Evolutionary conservation across 2,888 invertebrate genomes (phyloP).

Genomic region (Xestobium rufovillosum): DNA sequence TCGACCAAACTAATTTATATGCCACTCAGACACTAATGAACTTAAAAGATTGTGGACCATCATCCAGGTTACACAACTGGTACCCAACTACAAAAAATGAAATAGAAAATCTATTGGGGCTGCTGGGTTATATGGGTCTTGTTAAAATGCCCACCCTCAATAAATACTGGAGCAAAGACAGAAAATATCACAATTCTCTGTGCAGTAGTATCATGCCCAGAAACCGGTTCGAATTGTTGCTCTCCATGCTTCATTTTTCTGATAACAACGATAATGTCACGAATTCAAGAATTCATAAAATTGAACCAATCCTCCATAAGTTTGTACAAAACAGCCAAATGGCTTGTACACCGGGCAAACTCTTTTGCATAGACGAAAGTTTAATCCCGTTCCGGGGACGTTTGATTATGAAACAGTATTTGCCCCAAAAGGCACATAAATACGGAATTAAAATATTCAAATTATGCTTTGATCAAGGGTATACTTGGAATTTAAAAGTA

Average conservation of each 20-base stretch:
- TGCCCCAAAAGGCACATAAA: conserved; percentile 11
- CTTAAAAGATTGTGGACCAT: too few relatives aligned
- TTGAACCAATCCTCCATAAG: conserved; percentile 12
- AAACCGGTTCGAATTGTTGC: conserved; percentile 18
- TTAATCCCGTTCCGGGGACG: conserved; percentile 9
- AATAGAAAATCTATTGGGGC: conserved; percentile 22
- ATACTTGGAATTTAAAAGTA: conserved; percentile 14
- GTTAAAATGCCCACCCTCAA: conserved; percentile 16
- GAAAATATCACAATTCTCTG: conserved; percentile 13
- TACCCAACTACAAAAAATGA: conserved; percentile 12
- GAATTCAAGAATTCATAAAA: conserved; percentile 10
- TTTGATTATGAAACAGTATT: conserved; percentile 10
- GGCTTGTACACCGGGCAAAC: conserved; percentile 7
- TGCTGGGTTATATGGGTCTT: conserved; percentile 23
- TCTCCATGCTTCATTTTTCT: conserved; percentile 17
- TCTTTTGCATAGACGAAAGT: conserved; percentile 13
- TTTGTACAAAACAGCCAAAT: conserved; percentile 7
- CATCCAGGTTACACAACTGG: conserved; percentile 7
- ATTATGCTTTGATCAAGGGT: conserved; percentile 9
- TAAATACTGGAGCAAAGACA: conserved; percentile 21
- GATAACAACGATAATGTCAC: conserved; percentile 15
- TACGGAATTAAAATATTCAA: conserved; percentile 14
- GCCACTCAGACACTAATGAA: too few relatives aligned
- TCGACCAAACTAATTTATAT: too few relatives aligned
- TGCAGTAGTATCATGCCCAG: conserved; percentile 17